These are phyloP conservation scores for Acropora yongei DNA, from an alignment of 64 coral and sea anemone species.

Conservation along the genomic window DNA sequence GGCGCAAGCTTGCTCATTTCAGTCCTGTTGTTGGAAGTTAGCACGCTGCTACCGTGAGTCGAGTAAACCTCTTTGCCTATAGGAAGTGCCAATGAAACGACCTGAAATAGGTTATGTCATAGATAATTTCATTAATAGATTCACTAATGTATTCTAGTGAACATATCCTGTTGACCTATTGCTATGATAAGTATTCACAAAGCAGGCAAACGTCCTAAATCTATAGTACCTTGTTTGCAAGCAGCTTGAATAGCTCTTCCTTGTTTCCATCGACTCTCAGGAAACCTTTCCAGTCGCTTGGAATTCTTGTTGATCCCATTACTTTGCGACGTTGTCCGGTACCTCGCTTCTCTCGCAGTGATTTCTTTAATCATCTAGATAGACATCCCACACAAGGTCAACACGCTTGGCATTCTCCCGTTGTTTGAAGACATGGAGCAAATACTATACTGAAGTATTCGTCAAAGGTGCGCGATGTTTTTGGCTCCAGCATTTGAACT, in stretches of 20 bases:
- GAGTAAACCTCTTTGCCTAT: conserved; percentile 1
- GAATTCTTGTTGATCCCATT: conserved; percentile 56
- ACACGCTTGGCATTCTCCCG: too few relatives aligned
- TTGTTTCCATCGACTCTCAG: conserved; percentile 47
- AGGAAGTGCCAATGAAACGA: conserved; percentile 20
- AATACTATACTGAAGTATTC: too few relatives aligned
- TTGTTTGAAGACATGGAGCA: too few relatives aligned
- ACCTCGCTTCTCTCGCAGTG: neutral
- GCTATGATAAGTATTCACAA: too few relatives aligned
- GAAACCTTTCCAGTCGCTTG: conserved; percentile 48
- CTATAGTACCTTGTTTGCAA: too few relatives aligned
- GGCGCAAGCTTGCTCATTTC: conserved; percentile 24
- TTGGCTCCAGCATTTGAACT: too few relatives aligned
- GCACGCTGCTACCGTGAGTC: neutral
- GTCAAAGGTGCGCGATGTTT: too few relatives aligned
- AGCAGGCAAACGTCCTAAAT: too few relatives aligned
- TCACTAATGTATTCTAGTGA: too few relatives aligned
- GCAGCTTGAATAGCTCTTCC: neutral
- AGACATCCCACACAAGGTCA: too few relatives aligned
- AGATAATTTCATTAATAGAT: conserved; percentile 49
- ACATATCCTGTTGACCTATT: too few relatives aligned
- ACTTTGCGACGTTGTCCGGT: conserved; percentile 45
- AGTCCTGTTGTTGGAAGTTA: conserved; percentile 5
- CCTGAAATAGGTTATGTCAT: conserved; percentile 50
- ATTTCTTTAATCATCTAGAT: too few relatives aligned